Evolutionary conservation across 2,888 invertebrate species (phyloP).

Genomic region (Leucophora obtusa): DNA sequence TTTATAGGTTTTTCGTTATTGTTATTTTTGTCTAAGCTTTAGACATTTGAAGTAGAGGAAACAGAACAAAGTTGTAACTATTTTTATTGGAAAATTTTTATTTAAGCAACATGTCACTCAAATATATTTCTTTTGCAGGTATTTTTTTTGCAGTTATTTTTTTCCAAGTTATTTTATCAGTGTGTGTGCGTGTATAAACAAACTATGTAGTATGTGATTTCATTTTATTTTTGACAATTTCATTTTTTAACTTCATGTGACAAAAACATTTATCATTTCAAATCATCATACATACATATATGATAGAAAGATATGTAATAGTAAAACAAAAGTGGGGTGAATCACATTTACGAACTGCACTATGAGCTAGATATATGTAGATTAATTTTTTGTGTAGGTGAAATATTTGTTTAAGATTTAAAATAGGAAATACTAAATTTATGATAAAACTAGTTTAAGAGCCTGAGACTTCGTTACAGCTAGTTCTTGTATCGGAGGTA

Average conservation of each 20-base stretch:
- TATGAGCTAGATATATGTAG: no score
- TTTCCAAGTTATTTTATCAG: not conserved
- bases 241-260: conserved; percentile 16
- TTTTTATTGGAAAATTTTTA: not conserved
- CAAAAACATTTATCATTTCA: conserved; percentile 28
- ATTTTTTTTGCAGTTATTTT: not conserved
- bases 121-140: not conserved
- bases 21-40: not conserved
- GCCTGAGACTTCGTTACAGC: no score
- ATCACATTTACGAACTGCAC: not conserved
- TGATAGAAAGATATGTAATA: not conserved
- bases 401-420: no score
- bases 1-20: not conserved
- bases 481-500: no score
- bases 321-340: not conserved
- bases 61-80: no score
- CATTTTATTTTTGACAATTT: conserved; percentile 21
- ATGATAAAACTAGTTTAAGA: no score
- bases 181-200: not conserved
- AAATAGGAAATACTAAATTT: no score
- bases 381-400: no score
- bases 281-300: not conserved
- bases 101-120: conserved; percentile 9
- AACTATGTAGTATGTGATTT: conserved; percentile 9
- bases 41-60: no score